A percentile compares a stretch with the other conserved stretches of the same genome.
These are phyloP conservation scores for Tiliacea aurago DNA, from an alignment of 2,888 invertebrate genomes.

Conservation along the genomic window DNA sequence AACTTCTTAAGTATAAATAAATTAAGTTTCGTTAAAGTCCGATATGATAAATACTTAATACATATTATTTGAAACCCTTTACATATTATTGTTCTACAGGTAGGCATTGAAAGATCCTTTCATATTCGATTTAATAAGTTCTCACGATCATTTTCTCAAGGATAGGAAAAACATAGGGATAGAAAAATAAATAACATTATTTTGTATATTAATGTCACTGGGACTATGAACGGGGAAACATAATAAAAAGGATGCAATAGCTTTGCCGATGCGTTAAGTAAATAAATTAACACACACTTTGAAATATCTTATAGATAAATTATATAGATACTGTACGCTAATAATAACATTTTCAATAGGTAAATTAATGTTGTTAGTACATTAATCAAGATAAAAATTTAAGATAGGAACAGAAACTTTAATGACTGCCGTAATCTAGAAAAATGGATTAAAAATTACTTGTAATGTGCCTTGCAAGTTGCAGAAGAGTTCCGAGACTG, in stretches of 20 bases:
- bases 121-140: constrained; percentile 14
- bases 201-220: background rate
- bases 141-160: constrained; percentile 6
- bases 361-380: constrained; percentile 10
- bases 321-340: constrained; percentile 3
- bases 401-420: background rate
- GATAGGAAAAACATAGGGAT: constrained; percentile 5
- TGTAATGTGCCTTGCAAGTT: background rate
- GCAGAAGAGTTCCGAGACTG: background rate
- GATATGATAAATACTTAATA: constrained; percentile 6
- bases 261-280: constrained; percentile 3
- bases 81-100: constrained; percentile 36
- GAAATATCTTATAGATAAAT: constrained; percentile 30
- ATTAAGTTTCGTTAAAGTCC: constrained; percentile 22
- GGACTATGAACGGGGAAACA: constrained; percentile 4
- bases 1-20: constrained; percentile 23
- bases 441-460: background rate
- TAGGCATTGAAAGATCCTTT: constrained; percentile 32
- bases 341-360: background rate
- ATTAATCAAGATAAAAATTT: constrained; percentile 2
- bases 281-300: constrained; percentile 16
- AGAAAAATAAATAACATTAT: background rate
- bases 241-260: constrained; percentile 6
- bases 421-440: background rate
- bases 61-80: constrained; percentile 10